Evolutionary conservation across 2,888 invertebrate genomes (phyloP).

Genomic region (Drosophila borealis): DNA sequence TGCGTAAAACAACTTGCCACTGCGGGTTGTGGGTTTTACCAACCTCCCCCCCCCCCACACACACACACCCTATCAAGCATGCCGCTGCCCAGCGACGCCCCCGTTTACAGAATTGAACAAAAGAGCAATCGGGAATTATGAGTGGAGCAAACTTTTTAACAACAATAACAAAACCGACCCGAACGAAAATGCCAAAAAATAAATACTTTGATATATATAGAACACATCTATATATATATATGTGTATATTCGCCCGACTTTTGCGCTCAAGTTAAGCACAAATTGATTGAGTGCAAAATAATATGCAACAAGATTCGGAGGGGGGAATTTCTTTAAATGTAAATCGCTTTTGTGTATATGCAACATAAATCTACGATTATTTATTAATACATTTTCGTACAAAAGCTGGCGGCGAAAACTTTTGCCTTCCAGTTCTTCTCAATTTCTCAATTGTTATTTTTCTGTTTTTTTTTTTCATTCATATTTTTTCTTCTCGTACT

Average conservation of each 20-base stretch:
- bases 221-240: constrained; percentile 21
- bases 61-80: too few species aligned
- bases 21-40: constrained; percentile 52
- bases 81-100: neutral
- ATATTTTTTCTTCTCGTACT: neutral
- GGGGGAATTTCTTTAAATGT: constrained; percentile 37
- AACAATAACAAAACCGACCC: constrained; percentile 58
- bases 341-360: constrained; percentile 46
- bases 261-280: constrained; percentile 45
- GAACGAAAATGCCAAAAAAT: constrained; percentile 38
- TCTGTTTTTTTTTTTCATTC: constrained; percentile 25
- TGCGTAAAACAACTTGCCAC: constrained; percentile 76
- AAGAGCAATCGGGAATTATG: constrained; percentile 79
- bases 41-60: neutral
- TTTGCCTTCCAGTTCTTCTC: constrained; percentile 38
- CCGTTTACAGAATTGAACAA: constrained; percentile 70
- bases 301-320: constrained; percentile 65
- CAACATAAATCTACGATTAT: constrained; percentile 54
- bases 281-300: constrained; percentile 75
- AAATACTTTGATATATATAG: constrained; percentile 17
- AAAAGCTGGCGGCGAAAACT: constrained; percentile 62
- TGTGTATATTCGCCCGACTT: constrained; percentile 20
- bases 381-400: constrained; percentile 51
- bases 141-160: constrained; percentile 74
- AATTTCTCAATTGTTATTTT: constrained; percentile 40